Percentiles rank a stretch among this genome's conserved stretches.
Evolutionary conservation across 2,797 vertebrate species (phyloP).

Genomic region (Chanos chanos): DNA sequence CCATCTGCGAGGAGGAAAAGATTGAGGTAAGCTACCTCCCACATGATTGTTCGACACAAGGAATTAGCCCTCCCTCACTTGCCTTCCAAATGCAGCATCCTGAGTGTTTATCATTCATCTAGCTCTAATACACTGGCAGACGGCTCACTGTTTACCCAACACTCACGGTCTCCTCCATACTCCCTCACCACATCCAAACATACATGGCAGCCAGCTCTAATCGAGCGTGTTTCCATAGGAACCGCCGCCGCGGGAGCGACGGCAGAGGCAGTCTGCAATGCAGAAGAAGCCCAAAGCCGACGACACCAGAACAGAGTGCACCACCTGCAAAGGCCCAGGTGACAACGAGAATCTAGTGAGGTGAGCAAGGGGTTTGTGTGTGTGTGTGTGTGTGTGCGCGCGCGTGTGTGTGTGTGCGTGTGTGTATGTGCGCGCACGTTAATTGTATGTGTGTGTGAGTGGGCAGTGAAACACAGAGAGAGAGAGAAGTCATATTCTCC

Average conservation of each 20-base stretch:
- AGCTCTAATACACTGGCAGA: conserved; percentile 33
- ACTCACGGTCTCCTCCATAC: conserved; percentile 14
- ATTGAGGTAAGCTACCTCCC: conserved; percentile 87
- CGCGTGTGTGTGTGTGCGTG: conserved; percentile 20
- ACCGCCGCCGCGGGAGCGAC: conserved; percentile 83
- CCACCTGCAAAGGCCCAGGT: conserved; percentile 90
- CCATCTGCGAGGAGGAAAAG: conserved; percentile 89
- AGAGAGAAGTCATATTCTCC: conserved; percentile 53
- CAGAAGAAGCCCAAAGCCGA: conserved; percentile 94
- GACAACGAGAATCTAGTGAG: conserved; percentile 98
- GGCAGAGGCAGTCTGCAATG: conserved; percentile 84
- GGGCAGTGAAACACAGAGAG: too few relatives aligned
- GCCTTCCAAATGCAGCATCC: too few relatives aligned
- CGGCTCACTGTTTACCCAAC: conserved; percentile 41
- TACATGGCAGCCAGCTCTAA: conserved; percentile 45
- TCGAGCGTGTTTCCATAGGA: conserved; percentile 76
- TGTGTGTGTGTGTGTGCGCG: conserved; percentile 7
- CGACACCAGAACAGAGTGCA: conserved; percentile 89
- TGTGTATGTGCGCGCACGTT: conserved; percentile 8
- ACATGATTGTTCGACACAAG: too few relatives aligned
- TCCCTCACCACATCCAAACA: conserved; percentile 13
- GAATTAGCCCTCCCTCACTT: too few relatives aligned
- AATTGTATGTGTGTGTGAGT: conserved; percentile 26
- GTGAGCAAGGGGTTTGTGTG: conserved; percentile 42
- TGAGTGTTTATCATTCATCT: conserved; percentile 17